These are phyloP conservation scores for Atethmia centrago DNA, from an alignment of 2,888 invertebrate genomes.

Conservation along the genomic window DNA sequence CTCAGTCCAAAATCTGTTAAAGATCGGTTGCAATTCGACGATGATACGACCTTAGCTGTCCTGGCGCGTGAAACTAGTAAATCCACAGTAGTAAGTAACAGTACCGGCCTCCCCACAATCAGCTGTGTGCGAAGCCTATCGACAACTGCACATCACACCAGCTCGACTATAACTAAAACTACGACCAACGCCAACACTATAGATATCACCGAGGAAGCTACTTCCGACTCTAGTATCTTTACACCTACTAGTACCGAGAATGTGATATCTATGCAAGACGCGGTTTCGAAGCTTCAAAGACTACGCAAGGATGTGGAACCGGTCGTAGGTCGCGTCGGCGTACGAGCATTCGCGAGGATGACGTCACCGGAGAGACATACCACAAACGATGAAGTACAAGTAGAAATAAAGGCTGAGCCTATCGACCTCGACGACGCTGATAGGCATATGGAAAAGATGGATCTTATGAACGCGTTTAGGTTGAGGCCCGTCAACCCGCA, in stretches of 20 bases:
- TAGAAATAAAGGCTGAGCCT: slow-evolving; percentile 86
- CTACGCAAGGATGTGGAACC: slow-evolving; percentile 73
- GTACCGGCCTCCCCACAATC: slow-evolving; percentile 79
- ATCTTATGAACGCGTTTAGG: slow-evolving; percentile 83
- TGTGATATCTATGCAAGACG: slow-evolving; percentile 77
- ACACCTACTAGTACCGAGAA: slow-evolving; percentile 79
- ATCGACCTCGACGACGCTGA: slow-evolving; percentile 84
- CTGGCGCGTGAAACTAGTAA: slow-evolving; percentile 73
- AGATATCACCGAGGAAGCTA: slow-evolving; percentile 74
- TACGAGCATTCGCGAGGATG: slow-evolving; percentile 86
- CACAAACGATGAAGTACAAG: slow-evolving; percentile 72
- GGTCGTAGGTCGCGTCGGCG: slow-evolving; percentile 82
- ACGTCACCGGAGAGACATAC: slow-evolving; percentile 72
- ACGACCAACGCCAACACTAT: slow-evolving; percentile 62
- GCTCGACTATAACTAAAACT: slow-evolving; percentile 56
- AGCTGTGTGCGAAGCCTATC: slow-evolving; percentile 82
- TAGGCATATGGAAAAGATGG: slow-evolving; percentile 81
- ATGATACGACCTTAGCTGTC: slow-evolving; percentile 78
- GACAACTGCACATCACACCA: slow-evolving; percentile 63
- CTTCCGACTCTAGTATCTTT: slow-evolving; percentile 76
- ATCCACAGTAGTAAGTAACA: slow-evolving; percentile 56
- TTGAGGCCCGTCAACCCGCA: slow-evolving; percentile 80
- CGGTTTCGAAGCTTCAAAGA: slow-evolving; percentile 77
- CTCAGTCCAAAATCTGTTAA: slow-evolving; percentile 69
- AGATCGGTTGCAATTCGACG: slow-evolving; percentile 76